Evolutionary conservation across 2,113 vertebrate species (phyloP).

Genomic region (Otolemur garnettii): DNA sequence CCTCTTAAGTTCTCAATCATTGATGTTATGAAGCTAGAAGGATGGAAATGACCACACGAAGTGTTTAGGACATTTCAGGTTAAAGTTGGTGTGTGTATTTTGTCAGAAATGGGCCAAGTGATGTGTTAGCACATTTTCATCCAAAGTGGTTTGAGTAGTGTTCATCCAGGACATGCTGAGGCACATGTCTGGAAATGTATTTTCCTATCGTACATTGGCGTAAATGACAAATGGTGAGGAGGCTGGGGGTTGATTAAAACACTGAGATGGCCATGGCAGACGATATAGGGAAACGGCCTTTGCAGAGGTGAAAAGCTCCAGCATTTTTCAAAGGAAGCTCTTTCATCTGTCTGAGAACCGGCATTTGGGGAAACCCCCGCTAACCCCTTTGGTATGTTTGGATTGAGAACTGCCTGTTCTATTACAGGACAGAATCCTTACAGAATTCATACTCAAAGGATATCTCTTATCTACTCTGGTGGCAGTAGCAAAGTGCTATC

Average conservation of each 20-base stretch:
- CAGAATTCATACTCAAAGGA: background rate
- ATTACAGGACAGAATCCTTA: background rate
- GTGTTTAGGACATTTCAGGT: slow-evolving; percentile 57
- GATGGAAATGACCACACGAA: slow-evolving; percentile 10
- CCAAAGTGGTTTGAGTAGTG: slow-evolving; percentile 41
- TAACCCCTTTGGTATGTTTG: slow-evolving; percentile 59
- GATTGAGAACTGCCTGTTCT: slow-evolving; percentile 43
- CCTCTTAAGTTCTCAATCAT: slow-evolving; percentile 64
- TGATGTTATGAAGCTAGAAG: background rate
- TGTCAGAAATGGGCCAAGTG: slow-evolving; percentile 34
- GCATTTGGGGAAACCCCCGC: slow-evolving; percentile 70
- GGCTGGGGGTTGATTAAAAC: slow-evolving; percentile 75
- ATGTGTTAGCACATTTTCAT: slow-evolving; percentile 67
- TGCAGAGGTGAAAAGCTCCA: slow-evolving; percentile 66
- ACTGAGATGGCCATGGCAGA: slow-evolving; percentile 78
- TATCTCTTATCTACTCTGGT: background rate
- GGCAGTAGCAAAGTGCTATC: background rate
- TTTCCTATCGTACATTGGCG: slow-evolving; percentile 70
- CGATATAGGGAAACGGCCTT: slow-evolving; percentile 56
- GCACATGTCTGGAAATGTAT: slow-evolving; percentile 79
- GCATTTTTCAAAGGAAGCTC: slow-evolving; percentile 74
- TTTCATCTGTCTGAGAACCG: slow-evolving; percentile 55
- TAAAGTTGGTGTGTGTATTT: slow-evolving; percentile 24
- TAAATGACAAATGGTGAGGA: slow-evolving; percentile 78
- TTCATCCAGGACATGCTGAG: slow-evolving; percentile 69